phyloP scores from a whole-genome alignment of 2,113 vertebrate species.

The Cheilinus undulatus region DNA sequence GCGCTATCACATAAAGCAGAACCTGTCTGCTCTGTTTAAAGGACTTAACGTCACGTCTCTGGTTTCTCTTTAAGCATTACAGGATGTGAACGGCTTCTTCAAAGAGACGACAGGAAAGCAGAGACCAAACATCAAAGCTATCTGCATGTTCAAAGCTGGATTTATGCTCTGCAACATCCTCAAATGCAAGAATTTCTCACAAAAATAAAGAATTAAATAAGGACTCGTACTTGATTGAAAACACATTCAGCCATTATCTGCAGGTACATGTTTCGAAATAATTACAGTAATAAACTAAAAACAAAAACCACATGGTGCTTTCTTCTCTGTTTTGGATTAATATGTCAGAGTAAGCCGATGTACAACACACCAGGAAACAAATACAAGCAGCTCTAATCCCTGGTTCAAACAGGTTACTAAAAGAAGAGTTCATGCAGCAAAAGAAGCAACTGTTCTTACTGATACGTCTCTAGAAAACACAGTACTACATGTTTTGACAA shows the following conservation, averaged over 20 bases:
- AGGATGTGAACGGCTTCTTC: slow-evolving; percentile 35
- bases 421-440: neutral
- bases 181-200: neutral
- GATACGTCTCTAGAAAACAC: neutral
- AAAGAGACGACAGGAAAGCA: slow-evolving; percentile 20
- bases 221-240: neutral
- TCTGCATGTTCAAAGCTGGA: slow-evolving; percentile 16
- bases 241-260: neutral
- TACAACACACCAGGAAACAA: neutral
- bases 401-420: too few species aligned
- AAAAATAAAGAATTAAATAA: neutral
- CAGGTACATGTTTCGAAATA: neutral
- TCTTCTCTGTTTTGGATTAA: neutral
- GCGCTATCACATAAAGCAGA: slow-evolving; percentile 48
- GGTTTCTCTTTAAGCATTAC: slow-evolving; percentile 39
- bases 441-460: neutral
- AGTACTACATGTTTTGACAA: neutral
- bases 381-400: neutral
- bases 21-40: slow-evolving; percentile 17
- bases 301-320: neutral
- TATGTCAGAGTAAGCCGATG: slow-evolving; percentile 10
- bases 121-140: slow-evolving; percentile 38
- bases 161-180: neutral
- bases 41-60: slow-evolving; percentile 27
- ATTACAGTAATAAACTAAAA: neutral